These are phyloP conservation scores for Aplocera efformata DNA, from an alignment of 2,888 invertebrate genomes.

Conservation along the genomic window DNA sequence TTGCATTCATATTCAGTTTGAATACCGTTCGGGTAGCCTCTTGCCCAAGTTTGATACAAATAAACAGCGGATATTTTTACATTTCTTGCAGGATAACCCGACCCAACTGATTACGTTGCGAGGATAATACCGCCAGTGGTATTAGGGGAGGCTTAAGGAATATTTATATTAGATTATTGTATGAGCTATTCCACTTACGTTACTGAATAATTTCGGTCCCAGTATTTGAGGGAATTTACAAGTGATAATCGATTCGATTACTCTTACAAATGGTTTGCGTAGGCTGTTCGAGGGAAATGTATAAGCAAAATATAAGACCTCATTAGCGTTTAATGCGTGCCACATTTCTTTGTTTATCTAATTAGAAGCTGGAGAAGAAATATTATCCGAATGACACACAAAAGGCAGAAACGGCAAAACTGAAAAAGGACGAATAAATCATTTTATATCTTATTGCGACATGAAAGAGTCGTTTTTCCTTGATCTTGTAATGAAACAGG, in stretches of 20 bases:
- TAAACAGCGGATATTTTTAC: slow-evolving; percentile 79
- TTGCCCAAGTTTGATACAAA: slow-evolving; percentile 76
- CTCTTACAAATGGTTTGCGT: background rate
- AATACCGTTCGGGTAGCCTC: slow-evolving; percentile 77
- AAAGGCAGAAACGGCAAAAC: slow-evolving; percentile 53
- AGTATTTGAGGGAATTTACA: slow-evolving; percentile 6
- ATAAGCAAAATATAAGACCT: slow-evolving; percentile 1
- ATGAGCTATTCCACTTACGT: slow-evolving; percentile 38
- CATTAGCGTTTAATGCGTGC: slow-evolving; percentile 28
- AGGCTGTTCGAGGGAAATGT: background rate
- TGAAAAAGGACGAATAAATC: slow-evolving; percentile 40
- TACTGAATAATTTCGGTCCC: slow-evolving; percentile 20
- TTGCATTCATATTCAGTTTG: slow-evolving; percentile 80
- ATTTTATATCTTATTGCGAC: slow-evolving; percentile 55
- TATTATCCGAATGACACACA: slow-evolving; percentile 62
- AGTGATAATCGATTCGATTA: background rate
- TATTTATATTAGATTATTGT: slow-evolving; percentile 60
- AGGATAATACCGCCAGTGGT: slow-evolving; percentile 64
- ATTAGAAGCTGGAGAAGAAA: slow-evolving; percentile 59
- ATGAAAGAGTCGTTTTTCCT: slow-evolving; percentile 58
- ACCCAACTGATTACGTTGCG: slow-evolving; percentile 76
- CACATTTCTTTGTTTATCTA: slow-evolving; percentile 54
- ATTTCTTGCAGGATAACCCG: slow-evolving; percentile 73
- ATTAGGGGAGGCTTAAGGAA: slow-evolving; percentile 56
- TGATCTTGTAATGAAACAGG: slow-evolving; percentile 51